These are phyloP conservation scores for Fratercula arctica DNA, from an alignment of 2,797 vertebrate genomes.

Conservation along the genomic window DNA sequence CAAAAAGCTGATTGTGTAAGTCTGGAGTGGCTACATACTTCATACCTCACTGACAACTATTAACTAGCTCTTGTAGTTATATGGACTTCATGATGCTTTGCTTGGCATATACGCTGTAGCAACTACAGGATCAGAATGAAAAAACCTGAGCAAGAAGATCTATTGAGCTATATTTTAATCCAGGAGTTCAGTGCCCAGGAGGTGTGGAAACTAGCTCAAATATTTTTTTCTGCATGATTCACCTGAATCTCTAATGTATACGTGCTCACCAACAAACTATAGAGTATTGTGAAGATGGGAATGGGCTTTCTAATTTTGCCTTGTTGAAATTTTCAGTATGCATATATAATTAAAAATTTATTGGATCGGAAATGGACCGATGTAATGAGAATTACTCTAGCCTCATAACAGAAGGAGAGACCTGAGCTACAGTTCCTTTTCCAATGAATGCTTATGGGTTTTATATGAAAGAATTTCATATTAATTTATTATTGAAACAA, in stretches of 20 bases:
- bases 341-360: background rate
- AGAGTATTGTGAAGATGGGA: background rate
- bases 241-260: background rate
- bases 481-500: background rate
- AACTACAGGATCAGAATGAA: background rate
- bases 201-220: background rate
- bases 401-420: background rate
- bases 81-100: background rate
- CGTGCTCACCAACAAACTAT: background rate
- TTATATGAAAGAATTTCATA: conserved; percentile 6
- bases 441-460: background rate
- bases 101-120: background rate
- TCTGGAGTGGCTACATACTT: background rate
- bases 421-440: background rate
- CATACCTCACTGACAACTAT: background rate
- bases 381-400: background rate
- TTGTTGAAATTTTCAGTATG: background rate
- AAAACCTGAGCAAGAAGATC: background rate
- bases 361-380: background rate
- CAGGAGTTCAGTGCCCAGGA: background rate
- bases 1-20: background rate
- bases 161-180: background rate
- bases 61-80: background rate
- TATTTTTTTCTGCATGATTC: background rate
- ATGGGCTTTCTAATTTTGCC: background rate